phyloP scores from a whole-genome alignment of 2,888 invertebrate genomes.

The Leistus spinibarbis region DNA sequence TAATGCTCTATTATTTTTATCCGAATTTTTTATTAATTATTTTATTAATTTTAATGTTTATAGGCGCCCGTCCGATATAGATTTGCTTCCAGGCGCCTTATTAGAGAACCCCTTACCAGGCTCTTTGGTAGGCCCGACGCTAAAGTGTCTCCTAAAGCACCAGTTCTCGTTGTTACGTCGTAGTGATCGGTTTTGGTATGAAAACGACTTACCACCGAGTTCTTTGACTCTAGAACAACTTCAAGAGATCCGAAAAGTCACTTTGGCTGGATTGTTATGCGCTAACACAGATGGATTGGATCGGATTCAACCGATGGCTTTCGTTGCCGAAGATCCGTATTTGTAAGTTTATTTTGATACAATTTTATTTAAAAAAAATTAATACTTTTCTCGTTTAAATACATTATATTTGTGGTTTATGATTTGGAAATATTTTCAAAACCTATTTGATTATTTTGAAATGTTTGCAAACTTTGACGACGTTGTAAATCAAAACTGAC shows the following conservation, averaged over 20 bases:
- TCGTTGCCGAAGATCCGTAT: slow-evolving; percentile 84
- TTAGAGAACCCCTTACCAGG: slow-evolving; percentile 81
- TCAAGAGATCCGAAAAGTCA: slow-evolving; percentile 78
- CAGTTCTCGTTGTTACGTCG: slow-evolving; percentile 84
- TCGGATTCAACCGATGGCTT: slow-evolving; percentile 83
- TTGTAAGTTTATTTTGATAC: slow-evolving; percentile 64
- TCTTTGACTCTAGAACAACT: slow-evolving; percentile 79
- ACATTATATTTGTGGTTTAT: too few relatives aligned
- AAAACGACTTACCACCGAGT: slow-evolving; percentile 90
- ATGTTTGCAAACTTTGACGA: too few relatives aligned
- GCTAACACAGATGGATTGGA: slow-evolving; percentile 71
- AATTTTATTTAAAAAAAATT: slow-evolving; percentile 13
- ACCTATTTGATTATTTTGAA: too few relatives aligned
- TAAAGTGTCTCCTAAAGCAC: slow-evolving; percentile 82
- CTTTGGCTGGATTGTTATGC: slow-evolving; percentile 80
- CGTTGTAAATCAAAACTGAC: too few relatives aligned
- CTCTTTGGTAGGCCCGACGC: slow-evolving; percentile 84
- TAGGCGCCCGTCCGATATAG: slow-evolving; percentile 76
- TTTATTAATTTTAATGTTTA: slow-evolving; percentile 44
- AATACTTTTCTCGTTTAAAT: too few relatives aligned
- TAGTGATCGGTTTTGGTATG: slow-evolving; percentile 95
- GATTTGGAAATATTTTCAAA: neutral
- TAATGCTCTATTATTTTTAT: neutral
- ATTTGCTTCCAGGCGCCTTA: slow-evolving; percentile 82
- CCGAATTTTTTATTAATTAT: neutral